Percentiles rank a stretch among this genome's conserved stretches.
phyloP scores from a whole-genome alignment of 2,113 vertebrate species.

The Chionis minor region DNA sequence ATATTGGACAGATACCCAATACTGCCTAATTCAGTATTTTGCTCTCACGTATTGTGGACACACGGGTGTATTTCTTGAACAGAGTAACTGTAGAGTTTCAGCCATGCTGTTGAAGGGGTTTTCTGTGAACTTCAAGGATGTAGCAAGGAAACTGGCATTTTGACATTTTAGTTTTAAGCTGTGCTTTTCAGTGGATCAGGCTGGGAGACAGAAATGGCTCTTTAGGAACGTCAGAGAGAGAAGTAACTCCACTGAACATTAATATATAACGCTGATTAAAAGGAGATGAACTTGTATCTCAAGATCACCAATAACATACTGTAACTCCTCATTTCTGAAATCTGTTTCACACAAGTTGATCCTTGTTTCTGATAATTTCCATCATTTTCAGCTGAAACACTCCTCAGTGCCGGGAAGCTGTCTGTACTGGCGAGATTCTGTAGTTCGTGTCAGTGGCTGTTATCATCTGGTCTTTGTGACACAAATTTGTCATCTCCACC shows the following conservation, averaged over 20 bases:
- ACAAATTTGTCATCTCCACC: neutral
- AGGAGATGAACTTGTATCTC: neutral
- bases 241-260: neutral
- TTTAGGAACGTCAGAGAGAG: neutral
- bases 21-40: neutral
- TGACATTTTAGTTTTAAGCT: neutral
- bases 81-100: neutral
- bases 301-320: neutral
- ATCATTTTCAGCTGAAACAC: neutral
- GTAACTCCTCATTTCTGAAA: neutral
- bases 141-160: neutral
- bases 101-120: neutral
- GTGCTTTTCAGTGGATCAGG: neutral
- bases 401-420: neutral
- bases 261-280: neutral
- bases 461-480: conserved; percentile 21
- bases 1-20: neutral
- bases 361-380: neutral
- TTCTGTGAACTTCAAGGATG: neutral
- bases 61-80: neutral
- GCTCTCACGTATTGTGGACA: neutral
- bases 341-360: neutral
- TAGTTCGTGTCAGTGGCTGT: neutral
- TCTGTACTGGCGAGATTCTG: neutral
- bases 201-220: neutral